Evolutionary conservation across 2,113 vertebrate genomes (phyloP).

Genomic region (Serilophus lunatus): DNA sequence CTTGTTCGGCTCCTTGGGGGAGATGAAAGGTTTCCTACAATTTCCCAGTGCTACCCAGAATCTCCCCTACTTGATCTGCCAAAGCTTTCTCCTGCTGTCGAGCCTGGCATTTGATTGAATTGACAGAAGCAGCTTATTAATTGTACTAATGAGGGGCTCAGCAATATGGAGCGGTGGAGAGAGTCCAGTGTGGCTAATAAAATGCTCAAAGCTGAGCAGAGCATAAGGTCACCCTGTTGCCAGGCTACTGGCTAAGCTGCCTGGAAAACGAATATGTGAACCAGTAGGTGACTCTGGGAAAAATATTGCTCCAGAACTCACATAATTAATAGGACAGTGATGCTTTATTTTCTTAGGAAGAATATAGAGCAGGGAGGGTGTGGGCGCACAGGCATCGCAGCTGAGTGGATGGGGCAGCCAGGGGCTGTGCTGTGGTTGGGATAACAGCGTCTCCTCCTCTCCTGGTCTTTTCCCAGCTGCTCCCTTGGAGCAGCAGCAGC

Average conservation of each 20-base stretch:
- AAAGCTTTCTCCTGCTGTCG: slow-evolving; percentile 60
- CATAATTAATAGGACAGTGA: slow-evolving; percentile 49
- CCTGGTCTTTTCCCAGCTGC: not conserved
- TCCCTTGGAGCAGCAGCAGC: not conserved
- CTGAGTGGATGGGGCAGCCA: not conserved
- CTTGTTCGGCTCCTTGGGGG: slow-evolving; percentile 26
- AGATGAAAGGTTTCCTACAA: slow-evolving; percentile 62
- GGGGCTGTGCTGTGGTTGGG: not conserved
- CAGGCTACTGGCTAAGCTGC: slow-evolving; percentile 55
- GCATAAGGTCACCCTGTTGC: slow-evolving; percentile 58
- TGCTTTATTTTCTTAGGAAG: slow-evolving; percentile 36
- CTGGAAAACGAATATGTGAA: slow-evolving; percentile 29
- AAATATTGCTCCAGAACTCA: slow-evolving; percentile 37
- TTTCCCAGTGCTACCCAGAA: slow-evolving; percentile 49
- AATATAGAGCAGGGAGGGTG: not conserved
- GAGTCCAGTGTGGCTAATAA: slow-evolving; percentile 66
- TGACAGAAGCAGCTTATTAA: slow-evolving; percentile 68
- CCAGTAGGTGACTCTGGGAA: slow-evolving; percentile 63
- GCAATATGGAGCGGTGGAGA: slow-evolving; percentile 31
- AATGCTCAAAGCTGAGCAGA: slow-evolving; percentile 10
- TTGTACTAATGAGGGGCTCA: slow-evolving; percentile 72
- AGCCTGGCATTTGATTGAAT: slow-evolving; percentile 58
- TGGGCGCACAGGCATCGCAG: accelerated
- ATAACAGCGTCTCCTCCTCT: not conserved
- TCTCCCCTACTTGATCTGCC: slow-evolving; percentile 47